Conservation (phyloP, 2,113 vertebrate species). For the Mesoclemmys tuberculata region DNA sequence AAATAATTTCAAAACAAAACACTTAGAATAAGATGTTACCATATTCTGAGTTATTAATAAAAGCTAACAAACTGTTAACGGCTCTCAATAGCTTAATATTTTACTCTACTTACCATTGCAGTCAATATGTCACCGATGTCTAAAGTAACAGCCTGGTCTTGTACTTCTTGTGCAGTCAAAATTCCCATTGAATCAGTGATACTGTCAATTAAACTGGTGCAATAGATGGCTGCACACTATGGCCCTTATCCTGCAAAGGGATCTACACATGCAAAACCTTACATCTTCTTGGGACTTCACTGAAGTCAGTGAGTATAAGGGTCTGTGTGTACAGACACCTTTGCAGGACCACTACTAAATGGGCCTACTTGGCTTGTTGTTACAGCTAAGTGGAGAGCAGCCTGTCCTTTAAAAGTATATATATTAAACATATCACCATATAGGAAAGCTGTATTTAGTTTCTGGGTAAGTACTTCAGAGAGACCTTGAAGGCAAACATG, state of each 20-base stretch:
- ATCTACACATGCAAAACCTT: background rate
- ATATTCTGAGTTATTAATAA: background rate
- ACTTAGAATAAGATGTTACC: background rate
- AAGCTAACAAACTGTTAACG: background rate
- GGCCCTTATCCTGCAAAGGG: accelerated
- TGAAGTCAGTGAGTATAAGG: background rate
- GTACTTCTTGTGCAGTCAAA: accelerated
- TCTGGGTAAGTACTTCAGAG: background rate
- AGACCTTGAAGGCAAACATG: no score
- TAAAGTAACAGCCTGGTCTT: background rate
- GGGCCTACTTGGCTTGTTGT: background rate
- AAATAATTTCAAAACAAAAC: slow-evolving; percentile 28
- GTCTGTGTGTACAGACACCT: background rate
- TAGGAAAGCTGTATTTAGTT: background rate
- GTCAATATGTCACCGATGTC: background rate
- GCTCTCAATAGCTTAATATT: background rate
- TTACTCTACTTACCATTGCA: accelerated
- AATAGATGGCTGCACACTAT: accelerated
- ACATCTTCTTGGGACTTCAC: background rate
- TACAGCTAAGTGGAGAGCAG: background rate
- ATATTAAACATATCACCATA: background rate
- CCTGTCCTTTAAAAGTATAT: background rate
- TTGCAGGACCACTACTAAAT: background rate
- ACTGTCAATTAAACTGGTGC: background rate
- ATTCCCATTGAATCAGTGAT: background rate